A percentile compares a stretch with the other conserved stretches of the same genome.
phyloP scores from a whole-genome alignment of 2,888 invertebrate species.

The Tineola bisselliella region DNA sequence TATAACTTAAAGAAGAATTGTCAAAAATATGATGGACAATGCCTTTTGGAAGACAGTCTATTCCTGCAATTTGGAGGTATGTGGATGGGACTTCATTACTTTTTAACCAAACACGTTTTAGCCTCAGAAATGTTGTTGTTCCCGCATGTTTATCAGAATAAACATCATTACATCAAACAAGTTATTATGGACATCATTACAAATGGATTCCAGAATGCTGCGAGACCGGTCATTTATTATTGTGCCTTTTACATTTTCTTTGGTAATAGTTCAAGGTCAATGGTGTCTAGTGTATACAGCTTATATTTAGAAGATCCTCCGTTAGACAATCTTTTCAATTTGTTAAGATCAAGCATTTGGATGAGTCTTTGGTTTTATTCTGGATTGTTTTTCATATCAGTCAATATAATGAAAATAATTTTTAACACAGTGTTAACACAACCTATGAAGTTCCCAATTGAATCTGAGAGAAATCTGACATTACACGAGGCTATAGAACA shows the following conservation, averaged over 20 bases:
- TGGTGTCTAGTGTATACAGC: slow-evolving; percentile 62
- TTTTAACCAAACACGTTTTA: slow-evolving; percentile 65
- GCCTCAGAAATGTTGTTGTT: slow-evolving; percentile 69
- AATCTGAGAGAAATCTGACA: slow-evolving; percentile 54
- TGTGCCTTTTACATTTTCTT: slow-evolving; percentile 70
- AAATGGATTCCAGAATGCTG: slow-evolving; percentile 66
- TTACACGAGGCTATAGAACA: slow-evolving; percentile 71
- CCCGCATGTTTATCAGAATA: slow-evolving; percentile 76
- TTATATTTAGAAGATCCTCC: slow-evolving; percentile 63
- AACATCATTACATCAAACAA: slow-evolving; percentile 73
- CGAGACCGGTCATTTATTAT: slow-evolving; percentile 72
- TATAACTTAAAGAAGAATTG: slow-evolving; percentile 60
- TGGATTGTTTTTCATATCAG: slow-evolving; percentile 74
- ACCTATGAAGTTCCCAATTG: slow-evolving; percentile 73
- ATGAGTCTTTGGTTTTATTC: slow-evolving; percentile 76
- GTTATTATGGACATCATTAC: slow-evolving; percentile 66
- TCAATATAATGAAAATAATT: slow-evolving; percentile 75
- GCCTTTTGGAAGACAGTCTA: slow-evolving; percentile 73
- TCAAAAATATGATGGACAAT: slow-evolving; percentile 54
- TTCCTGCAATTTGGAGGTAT: slow-evolving; percentile 75
- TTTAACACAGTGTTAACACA: slow-evolving; percentile 78
- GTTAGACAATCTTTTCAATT: slow-evolving; percentile 53
- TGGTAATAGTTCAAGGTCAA: slow-evolving; percentile 63
- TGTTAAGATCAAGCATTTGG: slow-evolving; percentile 59
- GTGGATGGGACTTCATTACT: slow-evolving; percentile 72